Conservation (phyloP, 1,140 invertebrate species). For the Drosophila ohnishii region DNA sequence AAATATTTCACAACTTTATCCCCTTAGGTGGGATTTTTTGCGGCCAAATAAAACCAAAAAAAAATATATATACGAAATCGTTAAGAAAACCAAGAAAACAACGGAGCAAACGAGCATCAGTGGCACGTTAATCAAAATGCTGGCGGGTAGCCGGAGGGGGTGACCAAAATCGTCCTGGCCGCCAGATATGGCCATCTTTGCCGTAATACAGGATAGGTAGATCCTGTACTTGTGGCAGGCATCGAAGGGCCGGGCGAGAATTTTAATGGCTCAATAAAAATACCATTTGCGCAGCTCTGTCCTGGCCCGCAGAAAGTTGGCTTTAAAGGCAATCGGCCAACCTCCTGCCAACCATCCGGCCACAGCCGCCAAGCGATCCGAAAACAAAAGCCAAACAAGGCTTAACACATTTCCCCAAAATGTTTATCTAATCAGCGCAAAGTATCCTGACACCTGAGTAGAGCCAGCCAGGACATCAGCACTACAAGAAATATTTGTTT, state of each 20-base stretch:
- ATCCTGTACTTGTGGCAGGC: slow-evolving; percentile 49
- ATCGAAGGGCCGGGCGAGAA: slow-evolving; percentile 57
- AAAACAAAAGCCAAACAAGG: slow-evolving; percentile 81
- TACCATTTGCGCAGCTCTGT: slow-evolving; percentile 70
- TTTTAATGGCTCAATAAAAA: slow-evolving; percentile 82
- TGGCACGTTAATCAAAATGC: slow-evolving; percentile 78
- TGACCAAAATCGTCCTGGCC: slow-evolving; percentile 22
- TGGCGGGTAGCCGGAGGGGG: slow-evolving; percentile 39
- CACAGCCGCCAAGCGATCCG: slow-evolving; percentile 11
- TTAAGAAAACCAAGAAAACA: slow-evolving; percentile 22
- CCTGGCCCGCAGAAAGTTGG: slow-evolving; percentile 62
- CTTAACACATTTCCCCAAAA: slow-evolving; percentile 79
- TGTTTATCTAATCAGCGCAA: slow-evolving; percentile 81
- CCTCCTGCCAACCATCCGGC: slow-evolving; percentile 3
- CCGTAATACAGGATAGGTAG: slow-evolving; percentile 20
- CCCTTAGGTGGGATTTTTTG: slow-evolving; percentile 77
- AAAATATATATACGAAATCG: slow-evolving; percentile 31
- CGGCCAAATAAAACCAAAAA: slow-evolving; percentile 38
- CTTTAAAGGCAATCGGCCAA: slow-evolving; percentile 60
- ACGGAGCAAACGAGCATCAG: slow-evolving; percentile 47
- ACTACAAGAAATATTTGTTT: slow-evolving; percentile 11
- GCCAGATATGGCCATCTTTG: slow-evolving; percentile 61
- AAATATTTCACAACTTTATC: slow-evolving; percentile 82
- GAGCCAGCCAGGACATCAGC: slow-evolving; percentile 40
- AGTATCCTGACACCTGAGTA: slow-evolving; percentile 79